Evolutionary conservation across 2,113 vertebrate species (phyloP).

Genomic region (Cygnus atratus): DNA sequence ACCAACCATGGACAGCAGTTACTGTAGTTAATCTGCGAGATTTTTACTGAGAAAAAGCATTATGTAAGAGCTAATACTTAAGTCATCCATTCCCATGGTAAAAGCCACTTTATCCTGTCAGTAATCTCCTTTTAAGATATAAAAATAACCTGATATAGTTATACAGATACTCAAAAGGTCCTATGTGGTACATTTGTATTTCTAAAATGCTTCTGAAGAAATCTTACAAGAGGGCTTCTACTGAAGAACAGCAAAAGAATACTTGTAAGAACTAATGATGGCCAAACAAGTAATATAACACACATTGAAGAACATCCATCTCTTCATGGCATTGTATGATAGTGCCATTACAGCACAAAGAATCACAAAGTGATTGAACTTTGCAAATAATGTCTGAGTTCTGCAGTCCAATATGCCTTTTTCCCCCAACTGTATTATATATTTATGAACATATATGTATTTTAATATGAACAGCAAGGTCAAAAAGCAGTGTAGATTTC

Average conservation of each 20-base stretch:
- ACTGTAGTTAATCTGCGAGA: neutral
- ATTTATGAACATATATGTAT: no score
- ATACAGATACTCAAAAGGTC: neutral
- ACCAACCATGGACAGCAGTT: neutral
- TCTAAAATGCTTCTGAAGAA: neutral
- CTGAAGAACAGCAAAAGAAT: neutral
- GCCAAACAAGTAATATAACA: neutral
- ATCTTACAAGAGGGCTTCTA: neutral
- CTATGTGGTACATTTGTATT: neutral
- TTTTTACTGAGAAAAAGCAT: neutral
- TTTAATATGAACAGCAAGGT: neutral
- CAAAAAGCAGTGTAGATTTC: neutral
- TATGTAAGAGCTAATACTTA: neutral
- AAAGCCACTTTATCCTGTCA: neutral
- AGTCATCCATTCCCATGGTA: neutral
- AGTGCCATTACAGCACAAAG: neutral
- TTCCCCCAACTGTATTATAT: no score
- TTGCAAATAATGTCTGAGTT: neutral
- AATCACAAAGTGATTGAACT: neutral
- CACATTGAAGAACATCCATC: neutral
- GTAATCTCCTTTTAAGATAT: neutral
- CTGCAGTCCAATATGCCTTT: neutral
- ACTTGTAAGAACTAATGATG: neutral
- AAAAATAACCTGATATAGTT: neutral
- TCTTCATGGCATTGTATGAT: neutral